A percentile compares a stretch with the other conserved stretches of the same genome.
phyloP scores from a whole-genome alignment of 2,113 vertebrate genomes.

The Junco hyemalis region DNA sequence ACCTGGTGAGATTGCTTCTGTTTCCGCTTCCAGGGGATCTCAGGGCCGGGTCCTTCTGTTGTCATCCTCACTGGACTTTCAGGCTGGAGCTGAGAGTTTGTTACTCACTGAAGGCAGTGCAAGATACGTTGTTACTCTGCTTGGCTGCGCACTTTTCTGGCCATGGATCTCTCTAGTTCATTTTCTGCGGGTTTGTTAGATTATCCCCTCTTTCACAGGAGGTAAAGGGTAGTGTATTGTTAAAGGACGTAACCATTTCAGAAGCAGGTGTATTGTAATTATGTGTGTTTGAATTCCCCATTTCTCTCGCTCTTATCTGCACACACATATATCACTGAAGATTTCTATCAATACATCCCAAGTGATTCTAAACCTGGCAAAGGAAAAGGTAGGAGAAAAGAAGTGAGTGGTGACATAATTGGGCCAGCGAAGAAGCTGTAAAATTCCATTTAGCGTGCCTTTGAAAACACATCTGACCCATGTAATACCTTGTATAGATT shows the following conservation, averaged over 20 bases:
- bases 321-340: neutral
- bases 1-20: neutral
- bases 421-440: constrained; percentile 49
- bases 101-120: neutral
- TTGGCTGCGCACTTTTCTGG: neutral
- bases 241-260: neutral
- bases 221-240: neutral
- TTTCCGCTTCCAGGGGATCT: neutral
- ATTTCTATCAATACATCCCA: neutral
- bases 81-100: neutral
- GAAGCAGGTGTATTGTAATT: neutral
- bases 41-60: neutral
- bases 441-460: constrained; percentile 49
- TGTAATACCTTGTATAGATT: constrained; percentile 57
- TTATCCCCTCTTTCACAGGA: neutral
- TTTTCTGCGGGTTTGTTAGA: neutral
- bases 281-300: neutral
- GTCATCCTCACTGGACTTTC: neutral
- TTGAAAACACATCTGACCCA: constrained; percentile 37
- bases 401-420: constrained; percentile 38
- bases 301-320: neutral
- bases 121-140: neutral
- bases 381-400: constrained; percentile 10
- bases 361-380: constrained; percentile 13
- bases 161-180: neutral